A percentile compares a stretch with the other conserved stretches of the same genome.
Conservation (phyloP, 2,888 invertebrate genomes). For the Aelia acuminata region DNA sequence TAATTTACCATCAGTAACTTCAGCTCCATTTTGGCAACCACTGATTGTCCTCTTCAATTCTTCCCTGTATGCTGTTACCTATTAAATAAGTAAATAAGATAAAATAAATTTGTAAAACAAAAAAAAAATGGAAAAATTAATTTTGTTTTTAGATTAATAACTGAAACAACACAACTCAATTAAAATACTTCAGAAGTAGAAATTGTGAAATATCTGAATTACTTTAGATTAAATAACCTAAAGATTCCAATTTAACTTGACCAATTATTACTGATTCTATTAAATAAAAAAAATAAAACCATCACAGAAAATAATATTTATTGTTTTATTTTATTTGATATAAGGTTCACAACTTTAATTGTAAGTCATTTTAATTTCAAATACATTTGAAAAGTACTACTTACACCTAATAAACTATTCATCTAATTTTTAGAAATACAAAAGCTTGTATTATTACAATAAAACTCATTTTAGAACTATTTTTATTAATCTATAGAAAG, state of each 20-base stretch:
- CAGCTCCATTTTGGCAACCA: slow-evolving; percentile 61
- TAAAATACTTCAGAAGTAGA: not conserved
- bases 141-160: not conserved
- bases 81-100: not conserved
- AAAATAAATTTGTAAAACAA: not conserved
- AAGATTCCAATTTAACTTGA: not conserved
- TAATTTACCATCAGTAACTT: slow-evolving; percentile 62
- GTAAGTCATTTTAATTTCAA: no score
- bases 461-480: no score
- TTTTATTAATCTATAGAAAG: not conserved
- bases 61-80: slow-evolving; percentile 62
- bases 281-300: no score
- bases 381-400: no score
- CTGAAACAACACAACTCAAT: not conserved
- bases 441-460: not conserved
- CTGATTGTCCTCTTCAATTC: slow-evolving; percentile 60
- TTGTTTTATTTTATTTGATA: no score
- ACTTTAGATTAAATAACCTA: not conserved
- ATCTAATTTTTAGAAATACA: no score
- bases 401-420: no score
- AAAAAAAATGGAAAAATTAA: not conserved
- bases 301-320: no score
- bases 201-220: not conserved
- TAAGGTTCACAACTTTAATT: no score
- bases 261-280: no score